A percentile compares a stretch with the other conserved stretches of the same genome.
Evolutionary conservation across 2,113 vertebrate species (phyloP).

Genomic region (Ammospiza nelsoni): DNA sequence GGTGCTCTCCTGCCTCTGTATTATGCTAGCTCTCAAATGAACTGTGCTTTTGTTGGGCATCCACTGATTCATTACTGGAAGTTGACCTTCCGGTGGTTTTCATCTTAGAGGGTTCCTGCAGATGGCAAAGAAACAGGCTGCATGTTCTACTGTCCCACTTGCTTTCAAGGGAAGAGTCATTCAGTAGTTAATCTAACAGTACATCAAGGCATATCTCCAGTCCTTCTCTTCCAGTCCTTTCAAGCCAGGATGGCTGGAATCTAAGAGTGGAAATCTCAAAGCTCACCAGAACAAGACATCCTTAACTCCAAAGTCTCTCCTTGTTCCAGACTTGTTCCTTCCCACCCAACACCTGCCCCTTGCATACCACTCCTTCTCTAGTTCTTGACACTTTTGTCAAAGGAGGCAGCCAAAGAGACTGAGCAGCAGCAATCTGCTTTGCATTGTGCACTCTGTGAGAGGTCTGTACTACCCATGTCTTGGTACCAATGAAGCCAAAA

Average conservation of each 20-base stretch:
- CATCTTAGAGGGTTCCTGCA: background rate
- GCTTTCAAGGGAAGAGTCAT: conserved; percentile 11
- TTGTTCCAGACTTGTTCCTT: background rate
- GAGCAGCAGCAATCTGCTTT: background rate
- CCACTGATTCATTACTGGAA: background rate
- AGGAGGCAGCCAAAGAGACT: background rate
- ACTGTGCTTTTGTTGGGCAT: conserved; percentile 22
- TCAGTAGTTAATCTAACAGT: conserved; percentile 25
- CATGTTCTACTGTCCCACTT: background rate
- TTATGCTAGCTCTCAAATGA: background rate
- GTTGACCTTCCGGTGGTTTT: background rate
- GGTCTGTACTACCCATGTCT: background rate
- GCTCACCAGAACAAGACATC: background rate
- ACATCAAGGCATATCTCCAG: background rate
- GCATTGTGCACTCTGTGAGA: background rate
- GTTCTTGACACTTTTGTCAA: background rate
- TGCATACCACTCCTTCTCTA: background rate
- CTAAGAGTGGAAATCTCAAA: background rate
- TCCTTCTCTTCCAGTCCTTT: conserved; percentile 3
- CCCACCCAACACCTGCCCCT: background rate
- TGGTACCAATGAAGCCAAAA: background rate
- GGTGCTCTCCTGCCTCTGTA: conserved; percentile 11
- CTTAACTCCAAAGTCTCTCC: background rate
- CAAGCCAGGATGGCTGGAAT: background rate
- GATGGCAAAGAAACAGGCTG: background rate